Evolutionary conservation across 2,888 invertebrate species (phyloP), one percentile per base, ranked within the genome.

Genomic region (Schizotus pectinicornis): DNA sequence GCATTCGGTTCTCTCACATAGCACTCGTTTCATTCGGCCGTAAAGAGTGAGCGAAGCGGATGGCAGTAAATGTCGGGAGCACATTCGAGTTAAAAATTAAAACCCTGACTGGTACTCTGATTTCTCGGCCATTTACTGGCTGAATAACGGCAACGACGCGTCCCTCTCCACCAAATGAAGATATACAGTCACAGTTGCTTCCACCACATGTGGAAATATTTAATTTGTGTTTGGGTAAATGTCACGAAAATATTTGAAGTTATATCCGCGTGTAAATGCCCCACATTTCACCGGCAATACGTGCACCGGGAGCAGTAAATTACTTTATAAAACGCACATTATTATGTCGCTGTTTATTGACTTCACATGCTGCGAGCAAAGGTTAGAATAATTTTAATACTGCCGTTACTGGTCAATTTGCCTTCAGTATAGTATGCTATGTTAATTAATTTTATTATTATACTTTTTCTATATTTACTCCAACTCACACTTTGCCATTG

Each of bases 1-100:
- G 65, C 66, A 65, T 69, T 63, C 67, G 62, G 61, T 60, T 56
- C 63, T 66, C 69, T 69, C 69, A 71, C 71, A 72, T 70, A 71
- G 71, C 73, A 72, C 74, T 74, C 71, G 72, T 75, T 76, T 73
- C 70, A 69, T 71, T 73, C 67, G 70, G 65, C 65, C 67, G 71
- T 74, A 74, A 74, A 75, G 75, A 74, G 65, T 67, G 72, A 73
- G 70, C 71, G 71, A 63, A 71, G 67, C 72, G 72, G 71, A 70
- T 69, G 74, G 74, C 72, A 71, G 78, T 77, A 77, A 78, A 77
- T 73, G 77, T 77, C 78, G 75, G 73, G 68, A 74, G 70, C 78
- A 78, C 76, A 74, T 76, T 75, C 74, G 68, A 74, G 76, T 77
- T 77, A 77, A 78, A 78, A 77, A 77, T 78, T 78, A 78, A 78